A percentile compares a stretch with the other conserved stretches of the same genome.
These are phyloP conservation scores for Tenrec ecaudatus DNA, from an alignment of 2,113 vertebrate species.

Conservation along the genomic window DNA sequence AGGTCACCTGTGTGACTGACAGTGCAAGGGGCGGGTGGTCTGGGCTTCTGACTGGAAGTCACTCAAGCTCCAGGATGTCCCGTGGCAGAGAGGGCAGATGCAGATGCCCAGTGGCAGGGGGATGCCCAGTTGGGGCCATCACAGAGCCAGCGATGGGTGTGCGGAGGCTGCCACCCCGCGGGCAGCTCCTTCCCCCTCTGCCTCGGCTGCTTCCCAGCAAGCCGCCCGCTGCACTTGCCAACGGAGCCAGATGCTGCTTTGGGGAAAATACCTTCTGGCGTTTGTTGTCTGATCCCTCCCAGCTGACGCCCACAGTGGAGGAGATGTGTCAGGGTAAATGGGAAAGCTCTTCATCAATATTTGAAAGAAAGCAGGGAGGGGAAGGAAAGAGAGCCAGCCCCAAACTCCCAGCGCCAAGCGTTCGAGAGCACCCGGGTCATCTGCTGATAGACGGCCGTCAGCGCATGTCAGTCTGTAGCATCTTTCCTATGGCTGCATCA, in stretches of 20 bases:
- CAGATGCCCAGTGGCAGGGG: not conserved
- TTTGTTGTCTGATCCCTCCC: slow-evolving; percentile 85
- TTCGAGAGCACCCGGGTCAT: not conserved
- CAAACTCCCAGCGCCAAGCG: not conserved
- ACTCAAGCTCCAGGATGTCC: not conserved
- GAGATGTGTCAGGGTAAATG: slow-evolving; percentile 80
- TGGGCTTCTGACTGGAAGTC: no score
- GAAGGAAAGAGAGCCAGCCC: slow-evolving; percentile 1
- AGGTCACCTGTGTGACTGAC: no score
- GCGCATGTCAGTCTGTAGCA: rapidly evolving
- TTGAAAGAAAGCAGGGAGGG: slow-evolving; percentile 58
- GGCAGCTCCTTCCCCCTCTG: not conserved
- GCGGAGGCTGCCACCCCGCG: not conserved
- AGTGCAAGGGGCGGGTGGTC: no score
- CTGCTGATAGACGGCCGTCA: not conserved
- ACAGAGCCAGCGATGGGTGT: not conserved
- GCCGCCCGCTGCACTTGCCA: slow-evolving; percentile 79
- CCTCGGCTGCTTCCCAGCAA: slow-evolving; percentile 42
- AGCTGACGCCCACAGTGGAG: slow-evolving; percentile 83
- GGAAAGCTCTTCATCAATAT: slow-evolving; percentile 79
- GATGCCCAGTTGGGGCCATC: no score
- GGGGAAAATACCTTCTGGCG: slow-evolving; percentile 87
- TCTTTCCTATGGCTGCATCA: not conserved
- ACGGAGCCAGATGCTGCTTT: slow-evolving; percentile 86
- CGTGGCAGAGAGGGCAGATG: not conserved